Evolutionary conservation across 1,140 invertebrate genomes (phyloP).

Genomic region (Holcopasites calliopsidis): DNA sequence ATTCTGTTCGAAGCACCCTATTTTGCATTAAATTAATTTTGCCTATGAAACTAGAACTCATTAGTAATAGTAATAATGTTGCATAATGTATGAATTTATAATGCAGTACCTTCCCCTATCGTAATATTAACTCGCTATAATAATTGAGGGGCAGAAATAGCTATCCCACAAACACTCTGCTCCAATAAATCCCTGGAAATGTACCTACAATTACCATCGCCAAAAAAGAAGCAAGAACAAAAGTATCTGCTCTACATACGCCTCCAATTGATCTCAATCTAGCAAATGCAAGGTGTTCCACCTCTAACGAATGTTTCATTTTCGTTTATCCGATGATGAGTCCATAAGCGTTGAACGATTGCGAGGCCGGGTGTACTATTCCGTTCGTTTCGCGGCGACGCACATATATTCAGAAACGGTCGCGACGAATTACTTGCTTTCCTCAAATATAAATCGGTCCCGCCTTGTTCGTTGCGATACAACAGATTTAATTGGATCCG

Average conservation of each 20-base stretch:
- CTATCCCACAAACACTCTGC: no score
- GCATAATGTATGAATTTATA: not conserved
- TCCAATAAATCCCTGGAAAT: not conserved
- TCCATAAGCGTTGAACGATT: constrained; percentile 19
- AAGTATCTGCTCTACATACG: not conserved
- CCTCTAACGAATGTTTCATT: not conserved
- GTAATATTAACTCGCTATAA: not conserved
- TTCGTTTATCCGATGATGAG: not conserved
- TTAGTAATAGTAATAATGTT: no score
- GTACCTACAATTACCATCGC: not conserved
- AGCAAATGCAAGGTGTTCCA: no score
- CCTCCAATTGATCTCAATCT: no score
- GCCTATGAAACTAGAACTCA: no score
- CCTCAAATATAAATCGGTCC: constrained; percentile 19
- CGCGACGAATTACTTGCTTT: constrained; percentile 33
- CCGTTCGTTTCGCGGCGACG: not conserved
- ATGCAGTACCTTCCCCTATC: not conserved
- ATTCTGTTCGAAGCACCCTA: no score
- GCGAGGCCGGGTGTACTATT: not conserved
- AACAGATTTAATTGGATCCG: constrained; percentile 37
- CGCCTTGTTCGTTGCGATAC: not conserved
- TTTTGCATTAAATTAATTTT: no score
- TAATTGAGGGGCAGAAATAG: not conserved
- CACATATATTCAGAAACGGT: not conserved
- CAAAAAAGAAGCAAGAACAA: not conserved